Evolutionary conservation across 1,140 invertebrate species (phyloP), one percentile per base, ranked within the genome.

Genomic region (Oedothorax gibbosus): DNA sequence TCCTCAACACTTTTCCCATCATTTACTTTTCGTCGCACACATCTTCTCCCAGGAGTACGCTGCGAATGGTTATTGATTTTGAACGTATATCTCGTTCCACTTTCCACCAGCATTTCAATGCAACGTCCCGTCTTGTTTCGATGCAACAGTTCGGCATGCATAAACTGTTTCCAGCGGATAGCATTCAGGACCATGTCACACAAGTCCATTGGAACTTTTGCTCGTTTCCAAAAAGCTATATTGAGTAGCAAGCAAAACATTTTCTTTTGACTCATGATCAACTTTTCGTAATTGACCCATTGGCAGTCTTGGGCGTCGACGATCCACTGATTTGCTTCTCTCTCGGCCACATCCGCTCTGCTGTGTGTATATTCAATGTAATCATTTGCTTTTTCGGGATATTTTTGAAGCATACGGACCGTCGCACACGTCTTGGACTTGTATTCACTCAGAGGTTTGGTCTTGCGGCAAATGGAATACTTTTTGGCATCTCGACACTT

Each of bases 191-290:
- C 53, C 71, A 57, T 57, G 51, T 73, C 71, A 35, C 14, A 56
- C n/a, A 73, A 15, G 15, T 21, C 9, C 0, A 73, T 12, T 3
- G 12, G 57, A 62, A 15, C 12, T 12, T 62, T 62, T 15, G n/a
- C 1, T 8, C 68, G 1, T 56, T 82, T 51, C 79, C 57, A 82
- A 82, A 82, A 82, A 12, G 5, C 14, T 12, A 72, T 60, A 73
- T 82, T 82, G 9, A 82, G 10, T 53, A 82, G 64, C 7, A n/a
- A 10, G 10, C 15, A 21, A 49, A 62, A 77, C 11, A 62, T 77
- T 64, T 60, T 82, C 18, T 82, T 60, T 53, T 82, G 79, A 8
- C 18, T 73, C 2, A 72, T 82, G 20, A 82, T 72, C 35, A 82
- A 73, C 35, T 82, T 21, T 35, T 72, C 69, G 7, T 21, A 72